phyloP scores from a whole-genome alignment of 2,797 vertebrate genomes.

The Hoplostethus mediterraneus region DNA sequence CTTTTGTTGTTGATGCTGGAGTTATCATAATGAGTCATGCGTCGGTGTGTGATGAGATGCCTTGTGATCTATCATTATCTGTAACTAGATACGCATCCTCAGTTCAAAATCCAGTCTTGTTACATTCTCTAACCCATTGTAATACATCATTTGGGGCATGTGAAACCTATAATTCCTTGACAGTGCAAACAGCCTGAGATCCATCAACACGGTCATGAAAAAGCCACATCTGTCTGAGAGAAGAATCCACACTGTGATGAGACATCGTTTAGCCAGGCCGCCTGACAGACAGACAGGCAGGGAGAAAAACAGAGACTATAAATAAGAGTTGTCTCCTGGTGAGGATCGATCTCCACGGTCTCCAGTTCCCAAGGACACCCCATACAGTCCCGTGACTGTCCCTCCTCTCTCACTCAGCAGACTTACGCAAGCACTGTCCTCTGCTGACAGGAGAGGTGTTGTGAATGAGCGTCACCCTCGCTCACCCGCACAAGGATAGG shows the following conservation, averaged over 20 bases:
- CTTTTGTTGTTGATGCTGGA: background rate
- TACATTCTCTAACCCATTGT: slow-evolving; percentile 34
- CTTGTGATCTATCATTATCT: background rate
- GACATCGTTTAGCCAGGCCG: slow-evolving; percentile 34
- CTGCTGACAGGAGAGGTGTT: slow-evolving; percentile 12
- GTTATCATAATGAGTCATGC: background rate
- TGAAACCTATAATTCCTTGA: slow-evolving; percentile 24
- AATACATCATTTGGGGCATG: slow-evolving; percentile 38
- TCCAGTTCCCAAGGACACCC: slow-evolving; percentile 70
- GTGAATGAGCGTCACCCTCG: slow-evolving; percentile 28
- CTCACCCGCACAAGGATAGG: background rate
- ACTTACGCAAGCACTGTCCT: slow-evolving; percentile 26
- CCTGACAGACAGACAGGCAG: slow-evolving; percentile 23
- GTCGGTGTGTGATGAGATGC: background rate
- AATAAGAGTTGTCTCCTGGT: slow-evolving; percentile 53
- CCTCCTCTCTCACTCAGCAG: slow-evolving; percentile 25
- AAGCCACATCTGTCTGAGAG: slow-evolving; percentile 41
- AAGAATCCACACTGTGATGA: slow-evolving; percentile 50
- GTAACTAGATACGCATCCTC: background rate
- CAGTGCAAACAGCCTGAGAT: slow-evolving; percentile 35
- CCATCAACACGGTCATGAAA: slow-evolving; percentile 51
- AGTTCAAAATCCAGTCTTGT: background rate
- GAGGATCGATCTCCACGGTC: slow-evolving; percentile 55
- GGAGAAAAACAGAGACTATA: slow-evolving; percentile 57
- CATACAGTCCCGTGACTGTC: slow-evolving; percentile 37